Base-by-base conservation (phyloP, 2,113 vertebrate species). In the Synchiropus splendidus region DNA sequence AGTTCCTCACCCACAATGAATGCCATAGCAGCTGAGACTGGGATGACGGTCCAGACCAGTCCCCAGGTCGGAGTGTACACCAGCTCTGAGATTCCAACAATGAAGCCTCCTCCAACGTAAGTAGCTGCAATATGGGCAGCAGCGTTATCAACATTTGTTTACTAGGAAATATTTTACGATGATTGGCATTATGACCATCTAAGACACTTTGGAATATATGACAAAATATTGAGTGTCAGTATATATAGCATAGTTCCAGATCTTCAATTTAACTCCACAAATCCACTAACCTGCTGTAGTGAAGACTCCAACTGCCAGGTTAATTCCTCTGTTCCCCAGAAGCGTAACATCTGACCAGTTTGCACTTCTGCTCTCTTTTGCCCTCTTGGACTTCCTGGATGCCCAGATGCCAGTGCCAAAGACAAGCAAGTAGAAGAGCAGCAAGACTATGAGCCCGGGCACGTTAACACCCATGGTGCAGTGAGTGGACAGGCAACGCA, bases 401-500 rank as follows among this genome's bases (percentile, higher is more conserved):
- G 61, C 65, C 61, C 58, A 65, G 32, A 69, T 47, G 12, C 64
- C 64, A 5, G 36, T 73, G 35, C 38, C 70, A 34, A 73, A 41
- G 40, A 73, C 61, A 43, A 69, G 11, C 51, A 69, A 18, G 54
- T 73, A 73, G 51, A 73, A 73, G 18, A 58, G 1, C 5, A 65
- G 5, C 51, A 59, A 50, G 30, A 50, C 18, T n/a, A 56, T 21
- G n/a, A 73, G 10, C 16, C 61, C 65, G 1, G 54, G 48, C 12
- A 69, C 5, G 16, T 65, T 73, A 1, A 66, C 17, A 16, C 31
- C 32, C 65, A 69, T 72, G 0, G 1, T 61, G 34, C 5, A 11
- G n/a, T n/a, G n/a, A n/a, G n/a, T n/a, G n/a, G n/a, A n/a, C n/a
- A n/a, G n/a, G n/a, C n/a, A n/a, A n/a, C n/a, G n/a, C n/a, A n/a